Base-by-base conservation (phyloP, 1,140 invertebrate genomes). In the Callitettix versicolor region DNA sequence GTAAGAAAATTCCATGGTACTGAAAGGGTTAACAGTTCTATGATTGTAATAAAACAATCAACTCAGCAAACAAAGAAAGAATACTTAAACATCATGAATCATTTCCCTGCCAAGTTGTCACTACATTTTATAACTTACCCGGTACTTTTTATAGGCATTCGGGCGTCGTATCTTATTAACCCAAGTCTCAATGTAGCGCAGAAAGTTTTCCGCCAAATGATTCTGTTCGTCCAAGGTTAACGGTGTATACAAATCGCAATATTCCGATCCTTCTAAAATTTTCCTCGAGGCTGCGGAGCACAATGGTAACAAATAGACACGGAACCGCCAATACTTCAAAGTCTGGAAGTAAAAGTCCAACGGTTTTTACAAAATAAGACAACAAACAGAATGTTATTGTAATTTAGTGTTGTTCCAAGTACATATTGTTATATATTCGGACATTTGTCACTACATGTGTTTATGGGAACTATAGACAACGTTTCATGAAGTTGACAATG, bases 321-420 rank as follows among this genome's bases (percentile, higher is more conserved):
- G 77, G 68, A 93, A 91, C 58, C 94, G 77, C 95, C 94, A 98
- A 69, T 88, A 98, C 74, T 98, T 98, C 1, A 95, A 72, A 11
- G 81, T 77, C 84, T 88, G 56, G 22, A 30, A 30, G 9, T 30
- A 30, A 30, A 30, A 30, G 3, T 30, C n/a, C n/a, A n/a, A n/a
- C n/a, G n/a, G n/a, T n/a, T n/a, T n/a, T n/a, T n/a, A n/a, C n/a
- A n/a, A n/a, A n/a, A n/a, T n/a, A n/a, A n/a, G n/a, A n/a, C n/a
- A n/a, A n/a, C n/a, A n/a, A n/a, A n/a, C n/a, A n/a, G n/a, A n/a
- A n/a, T n/a, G n/a, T n/a, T n/a, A n/a, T n/a, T n/a, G n/a, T n/a
- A n/a, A n/a, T n/a, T n/a, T n/a, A n/a, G n/a, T n/a, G n/a, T n/a
- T n/a, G n/a, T n/a, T n/a, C n/a, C n/a, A n/a, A n/a, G n/a, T n/a